phyloP scores from a whole-genome alignment of 1,140 invertebrate genomes.

The Coptotermes formosanus region DNA sequence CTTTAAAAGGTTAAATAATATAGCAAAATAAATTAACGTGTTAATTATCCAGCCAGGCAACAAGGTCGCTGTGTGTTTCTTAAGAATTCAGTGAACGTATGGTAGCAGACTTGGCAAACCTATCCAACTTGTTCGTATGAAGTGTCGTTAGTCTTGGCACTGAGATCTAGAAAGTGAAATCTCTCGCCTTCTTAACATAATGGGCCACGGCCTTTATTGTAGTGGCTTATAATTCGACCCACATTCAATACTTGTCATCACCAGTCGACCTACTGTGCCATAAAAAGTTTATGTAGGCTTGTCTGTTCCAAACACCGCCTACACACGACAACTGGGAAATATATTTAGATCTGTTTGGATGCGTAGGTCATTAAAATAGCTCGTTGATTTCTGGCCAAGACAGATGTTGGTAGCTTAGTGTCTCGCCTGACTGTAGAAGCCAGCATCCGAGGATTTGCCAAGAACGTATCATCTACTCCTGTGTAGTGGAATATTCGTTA shows the following conservation, averaged over 20 bases:
- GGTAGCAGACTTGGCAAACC: too few species aligned
- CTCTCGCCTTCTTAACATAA: background rate
- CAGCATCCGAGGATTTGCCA: background rate
- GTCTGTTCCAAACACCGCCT: background rate
- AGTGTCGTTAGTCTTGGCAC: too few species aligned
- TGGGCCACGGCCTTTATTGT: background rate
- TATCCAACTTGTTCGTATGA: too few species aligned
- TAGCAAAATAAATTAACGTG: too few species aligned
- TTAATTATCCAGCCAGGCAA: too few species aligned
- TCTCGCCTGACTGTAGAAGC: background rate
- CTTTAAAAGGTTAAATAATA: too few species aligned
- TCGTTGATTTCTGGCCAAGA: background rate
- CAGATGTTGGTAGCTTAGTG: background rate
- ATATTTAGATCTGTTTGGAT: background rate
- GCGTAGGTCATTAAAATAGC: slow-evolving; percentile 14
- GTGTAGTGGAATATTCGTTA: background rate
- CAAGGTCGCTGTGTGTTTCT: too few species aligned
- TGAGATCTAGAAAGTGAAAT: background rate
- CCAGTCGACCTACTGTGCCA: background rate
- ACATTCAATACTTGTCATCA: background rate
- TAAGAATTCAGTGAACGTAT: too few species aligned
- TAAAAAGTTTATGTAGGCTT: background rate
- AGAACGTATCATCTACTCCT: background rate
- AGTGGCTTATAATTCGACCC: background rate
- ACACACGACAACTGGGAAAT: background rate